phyloP scores from a whole-genome alignment of 2,888 invertebrate species.

The Polia nebulosa region DNA sequence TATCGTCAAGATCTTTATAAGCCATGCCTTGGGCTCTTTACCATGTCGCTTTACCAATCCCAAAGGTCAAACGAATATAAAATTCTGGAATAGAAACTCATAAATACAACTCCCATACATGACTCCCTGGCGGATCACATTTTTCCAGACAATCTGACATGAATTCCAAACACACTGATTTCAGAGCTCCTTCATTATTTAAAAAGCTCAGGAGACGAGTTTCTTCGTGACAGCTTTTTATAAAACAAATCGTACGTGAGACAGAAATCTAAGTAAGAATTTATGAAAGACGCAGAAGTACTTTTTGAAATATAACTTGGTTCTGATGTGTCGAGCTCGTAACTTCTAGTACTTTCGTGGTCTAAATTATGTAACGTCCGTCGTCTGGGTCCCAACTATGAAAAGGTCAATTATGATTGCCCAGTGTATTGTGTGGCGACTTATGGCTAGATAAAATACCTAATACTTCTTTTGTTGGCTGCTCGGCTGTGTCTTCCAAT shows the following conservation, averaged over 20 bases:
- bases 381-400: neutral
- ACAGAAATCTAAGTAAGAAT: slow-evolving; percentile 42
- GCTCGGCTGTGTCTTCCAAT: no score
- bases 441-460: neutral
- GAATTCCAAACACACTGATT: slow-evolving; percentile 46
- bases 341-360: slow-evolving; percentile 7
- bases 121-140: slow-evolving; percentile 30
- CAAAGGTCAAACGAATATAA: slow-evolving; percentile 17
- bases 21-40: neutral
- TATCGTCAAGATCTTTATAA: neutral
- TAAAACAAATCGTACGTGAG: slow-evolving; percentile 33
- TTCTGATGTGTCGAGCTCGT: slow-evolving; percentile 16
- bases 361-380: slow-evolving; percentile 13
- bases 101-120: slow-evolving; percentile 19
- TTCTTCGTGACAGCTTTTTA: slow-evolving; percentile 31
- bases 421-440: neutral
- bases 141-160: slow-evolving; percentile 21
- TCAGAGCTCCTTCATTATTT: slow-evolving; percentile 46
- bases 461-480: neutral
- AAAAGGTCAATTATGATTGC: neutral
- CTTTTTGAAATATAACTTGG: slow-evolving; percentile 11
- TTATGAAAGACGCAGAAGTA: slow-evolving; percentile 19
- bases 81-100: slow-evolving; percentile 11
- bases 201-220: slow-evolving; percentile 36
- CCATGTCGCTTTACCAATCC: neutral